These are phyloP conservation scores for Ceyx erithaca DNA, from an alignment of 2,797 vertebrate species.

Conservation along the genomic window DNA sequence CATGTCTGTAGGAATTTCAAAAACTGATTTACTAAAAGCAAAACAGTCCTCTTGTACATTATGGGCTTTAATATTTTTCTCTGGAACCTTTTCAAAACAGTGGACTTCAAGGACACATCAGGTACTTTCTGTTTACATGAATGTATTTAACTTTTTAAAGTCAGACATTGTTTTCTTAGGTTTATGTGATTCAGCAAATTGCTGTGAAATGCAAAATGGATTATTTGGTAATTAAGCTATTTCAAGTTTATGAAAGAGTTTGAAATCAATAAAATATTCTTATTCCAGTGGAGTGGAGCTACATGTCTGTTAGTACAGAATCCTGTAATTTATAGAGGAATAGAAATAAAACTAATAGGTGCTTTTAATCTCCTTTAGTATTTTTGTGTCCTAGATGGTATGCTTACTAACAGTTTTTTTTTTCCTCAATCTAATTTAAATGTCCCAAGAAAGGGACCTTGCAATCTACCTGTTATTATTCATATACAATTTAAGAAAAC, in stretches of 20 bases:
- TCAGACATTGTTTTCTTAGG: not conserved
- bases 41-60: not conserved
- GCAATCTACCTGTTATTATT: not conserved
- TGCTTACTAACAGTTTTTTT: not conserved
- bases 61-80: not conserved
- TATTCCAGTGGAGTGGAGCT: conserved; percentile 5
- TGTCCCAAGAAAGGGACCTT: not conserved
- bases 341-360: not conserved
- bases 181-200: conserved; percentile 26
- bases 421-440: not conserved
- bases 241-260: conserved; percentile 37
- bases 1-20: not conserved
- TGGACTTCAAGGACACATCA: conserved; percentile 10
- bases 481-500: not conserved
- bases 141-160: not conserved
- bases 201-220: conserved; percentile 34
- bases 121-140: not conserved
- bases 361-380: not conserved
- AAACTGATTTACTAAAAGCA: not conserved
- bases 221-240: conserved; percentile 58
- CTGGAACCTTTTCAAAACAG: not conserved
- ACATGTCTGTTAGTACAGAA: not conserved
- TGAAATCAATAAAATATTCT: conserved; percentile 28
- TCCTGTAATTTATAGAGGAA: not conserved
- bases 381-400: not conserved